Evolutionary conservation across 2,797 vertebrate species (phyloP).

Genomic region (Pipistrellus pipistrellus): DNA sequence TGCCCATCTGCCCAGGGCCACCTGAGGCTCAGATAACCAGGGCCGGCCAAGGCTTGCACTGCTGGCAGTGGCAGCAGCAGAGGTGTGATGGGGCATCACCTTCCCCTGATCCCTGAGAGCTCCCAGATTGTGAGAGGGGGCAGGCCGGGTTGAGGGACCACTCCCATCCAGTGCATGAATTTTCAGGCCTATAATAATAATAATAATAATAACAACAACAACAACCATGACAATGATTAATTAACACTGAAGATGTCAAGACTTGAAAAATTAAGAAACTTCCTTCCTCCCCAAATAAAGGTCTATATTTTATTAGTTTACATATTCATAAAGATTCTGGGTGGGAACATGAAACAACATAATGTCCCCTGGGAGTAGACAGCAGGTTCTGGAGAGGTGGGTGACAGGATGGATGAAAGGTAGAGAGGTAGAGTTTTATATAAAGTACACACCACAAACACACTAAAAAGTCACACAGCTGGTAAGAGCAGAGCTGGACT

Average conservation of each 20-base stretch:
- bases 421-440: neutral
- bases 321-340: neutral
- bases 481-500: neutral
- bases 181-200: no score
- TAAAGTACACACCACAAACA: neutral
- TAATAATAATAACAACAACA: no score
- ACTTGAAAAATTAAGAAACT: conserved; percentile 26
- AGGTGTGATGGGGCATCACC: no score
- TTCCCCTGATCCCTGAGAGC: no score
- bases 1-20: no score
- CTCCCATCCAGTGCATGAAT: no score
- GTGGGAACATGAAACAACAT: neutral
- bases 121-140: no score
- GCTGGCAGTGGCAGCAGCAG: no score
- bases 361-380: neutral
- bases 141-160: no score
- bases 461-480: neutral
- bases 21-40: no score
- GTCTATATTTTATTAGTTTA: neutral
- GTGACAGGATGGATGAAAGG: neutral
- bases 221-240: neutral
- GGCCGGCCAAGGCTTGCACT: no score
- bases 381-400: neutral
- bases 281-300: neutral
- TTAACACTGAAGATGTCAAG: neutral